A percentile compares a stretch with the other conserved stretches of the same genome.
These are phyloP conservation scores for Penaeus indicus DNA, from an alignment of 1,140 invertebrate genomes.

Conservation along the genomic window DNA sequence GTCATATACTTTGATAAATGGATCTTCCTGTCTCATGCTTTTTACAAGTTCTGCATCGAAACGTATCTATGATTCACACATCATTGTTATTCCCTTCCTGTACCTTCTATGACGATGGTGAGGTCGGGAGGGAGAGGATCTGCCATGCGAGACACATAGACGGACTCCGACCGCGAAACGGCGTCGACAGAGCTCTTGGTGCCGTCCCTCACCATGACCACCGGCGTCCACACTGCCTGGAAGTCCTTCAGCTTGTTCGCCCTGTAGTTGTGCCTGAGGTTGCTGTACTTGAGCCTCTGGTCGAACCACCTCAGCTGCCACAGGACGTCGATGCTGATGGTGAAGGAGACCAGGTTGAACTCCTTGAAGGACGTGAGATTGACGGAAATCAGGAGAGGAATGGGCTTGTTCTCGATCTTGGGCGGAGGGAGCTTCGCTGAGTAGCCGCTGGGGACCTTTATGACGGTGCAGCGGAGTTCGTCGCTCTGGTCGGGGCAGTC, in stretches of 20 bases:
- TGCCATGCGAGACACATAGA: no score
- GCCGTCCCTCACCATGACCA: constrained; percentile 11
- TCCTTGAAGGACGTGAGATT: constrained; percentile 39
- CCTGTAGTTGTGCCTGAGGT: neutral
- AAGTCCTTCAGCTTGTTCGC: constrained; percentile 28
- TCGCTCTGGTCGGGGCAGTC: constrained; percentile 54
- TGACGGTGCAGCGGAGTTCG: constrained; percentile 67
- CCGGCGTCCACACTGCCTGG: constrained; percentile 17
- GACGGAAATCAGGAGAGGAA: neutral
- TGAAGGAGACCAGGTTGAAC: constrained; percentile 20
- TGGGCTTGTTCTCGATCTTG: neutral
- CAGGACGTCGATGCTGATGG: neutral
- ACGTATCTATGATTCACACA: no score
- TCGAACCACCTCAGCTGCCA: constrained; percentile 23
- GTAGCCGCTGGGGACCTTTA: neutral
- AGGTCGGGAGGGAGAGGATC: no score
- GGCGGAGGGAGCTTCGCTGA: constrained; percentile 17
- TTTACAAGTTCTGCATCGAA: no score
- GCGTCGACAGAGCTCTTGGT: constrained; percentile 4
- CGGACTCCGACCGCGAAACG: neutral
- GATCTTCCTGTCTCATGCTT: no score
- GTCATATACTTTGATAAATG: no score
- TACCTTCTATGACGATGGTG: no score
- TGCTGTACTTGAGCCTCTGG: constrained; percentile 20
- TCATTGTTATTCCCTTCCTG: no score